Conservation (phyloP, 2,888 invertebrate genomes). For the Ashinkailepas kermadecensis region DNA sequence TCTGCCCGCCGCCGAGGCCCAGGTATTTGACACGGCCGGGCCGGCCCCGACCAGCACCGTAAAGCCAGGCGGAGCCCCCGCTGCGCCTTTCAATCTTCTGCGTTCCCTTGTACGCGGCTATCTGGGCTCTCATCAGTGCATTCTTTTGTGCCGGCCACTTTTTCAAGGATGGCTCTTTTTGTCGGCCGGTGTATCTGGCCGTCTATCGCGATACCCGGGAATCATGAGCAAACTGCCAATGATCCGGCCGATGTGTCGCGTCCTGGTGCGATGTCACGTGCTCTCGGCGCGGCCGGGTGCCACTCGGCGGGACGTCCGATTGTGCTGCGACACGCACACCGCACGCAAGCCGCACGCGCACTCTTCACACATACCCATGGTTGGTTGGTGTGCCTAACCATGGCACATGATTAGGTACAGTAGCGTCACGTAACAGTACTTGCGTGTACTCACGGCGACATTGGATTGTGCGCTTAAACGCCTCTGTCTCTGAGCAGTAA, state of each 20-base stretch:
- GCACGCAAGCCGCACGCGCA: too few relatives aligned
- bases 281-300: too few relatives aligned
- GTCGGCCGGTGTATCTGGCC: constrained; percentile 1
- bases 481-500: too few relatives aligned
- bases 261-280: too few relatives aligned
- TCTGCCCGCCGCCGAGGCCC: not conserved
- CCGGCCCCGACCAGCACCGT: not conserved
- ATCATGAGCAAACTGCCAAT: constrained; percentile 18
- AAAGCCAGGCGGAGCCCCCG: not conserved
- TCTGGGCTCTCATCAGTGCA: constrained; percentile 9
- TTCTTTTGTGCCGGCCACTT: constrained; percentile 19
- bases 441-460: too few relatives aligned
- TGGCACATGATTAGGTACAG: too few relatives aligned
- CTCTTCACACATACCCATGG: too few relatives aligned
- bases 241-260: not conserved
- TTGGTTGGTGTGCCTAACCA: too few relatives aligned
- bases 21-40: not conserved
- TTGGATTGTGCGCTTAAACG: too few relatives aligned
- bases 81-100: constrained; percentile 18
- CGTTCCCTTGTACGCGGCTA: constrained; percentile 18
- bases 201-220: constrained; percentile 1
- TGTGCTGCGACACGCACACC: too few relatives aligned
- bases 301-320: too few relatives aligned
- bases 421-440: too few relatives aligned
- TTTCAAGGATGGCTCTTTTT: constrained; percentile 19